phyloP scores from a whole-genome alignment of 1,140 invertebrate species.

The Calosoma granatense region DNA sequence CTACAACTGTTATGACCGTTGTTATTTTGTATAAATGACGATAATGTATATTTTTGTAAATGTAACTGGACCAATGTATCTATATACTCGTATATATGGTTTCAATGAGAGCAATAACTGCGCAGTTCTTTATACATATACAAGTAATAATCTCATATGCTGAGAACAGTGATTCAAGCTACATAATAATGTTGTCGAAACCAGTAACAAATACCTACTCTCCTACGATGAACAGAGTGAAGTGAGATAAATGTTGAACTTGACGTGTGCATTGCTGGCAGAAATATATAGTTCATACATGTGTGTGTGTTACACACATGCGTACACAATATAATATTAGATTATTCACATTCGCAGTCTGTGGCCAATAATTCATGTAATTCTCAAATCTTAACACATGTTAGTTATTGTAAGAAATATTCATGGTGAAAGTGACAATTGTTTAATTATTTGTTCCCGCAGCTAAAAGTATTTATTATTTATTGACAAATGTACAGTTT shows the following conservation, averaged over 20 bases:
- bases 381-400: no score
- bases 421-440: no score
- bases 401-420: no score
- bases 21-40: background rate
- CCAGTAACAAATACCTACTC: background rate
- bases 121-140: background rate
- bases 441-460: no score
- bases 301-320: no score
- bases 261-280: no score
- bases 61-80: background rate
- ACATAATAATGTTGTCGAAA: background rate
- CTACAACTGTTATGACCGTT: background rate
- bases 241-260: constrained; percentile 2
- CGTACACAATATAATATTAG: no score
- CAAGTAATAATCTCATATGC: constrained; percentile 3
- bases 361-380: no score
- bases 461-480: no score
- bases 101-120: constrained; percentile 1
- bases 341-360: no score
- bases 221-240: background rate
- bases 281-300: no score
- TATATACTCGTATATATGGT: background rate
- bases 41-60: background rate
- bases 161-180: background rate
- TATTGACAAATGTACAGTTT: no score